Conservation (phyloP, 2,888 invertebrate genomes). For the Leptinotarsa juncta region DNA sequence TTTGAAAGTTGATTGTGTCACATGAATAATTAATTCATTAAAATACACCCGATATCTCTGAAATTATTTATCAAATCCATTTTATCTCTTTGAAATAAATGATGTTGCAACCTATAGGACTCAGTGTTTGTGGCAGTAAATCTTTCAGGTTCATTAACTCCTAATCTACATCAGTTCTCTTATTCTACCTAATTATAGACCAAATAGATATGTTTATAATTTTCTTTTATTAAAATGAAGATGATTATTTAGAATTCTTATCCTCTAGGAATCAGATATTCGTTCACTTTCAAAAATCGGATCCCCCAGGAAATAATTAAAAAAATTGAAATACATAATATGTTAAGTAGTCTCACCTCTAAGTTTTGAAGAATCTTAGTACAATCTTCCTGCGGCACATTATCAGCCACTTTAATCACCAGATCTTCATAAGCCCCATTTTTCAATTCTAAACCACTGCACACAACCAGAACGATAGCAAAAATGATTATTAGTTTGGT, state of each 20-base stretch:
- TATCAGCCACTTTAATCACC: constrained; percentile 64
- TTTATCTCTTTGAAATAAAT: neutral
- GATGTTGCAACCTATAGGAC: neutral
- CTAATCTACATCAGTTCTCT: constrained; percentile 22
- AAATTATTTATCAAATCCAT: neutral
- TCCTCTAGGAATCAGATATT: too few species aligned
- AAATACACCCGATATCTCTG: too few species aligned
- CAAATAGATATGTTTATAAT: neutral
- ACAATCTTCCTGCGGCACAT: constrained; percentile 66
- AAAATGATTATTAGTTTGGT: constrained; percentile 29
- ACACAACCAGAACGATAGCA: constrained; percentile 30
- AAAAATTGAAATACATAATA: too few species aligned
- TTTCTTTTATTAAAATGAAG: neutral
- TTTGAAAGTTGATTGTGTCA: neutral
- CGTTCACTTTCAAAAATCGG: too few species aligned
- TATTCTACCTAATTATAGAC: neutral
- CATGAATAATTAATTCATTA: neutral
- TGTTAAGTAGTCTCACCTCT: constrained; percentile 61
- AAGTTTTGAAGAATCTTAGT: constrained; percentile 65
- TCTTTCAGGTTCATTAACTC: constrained; percentile 29
- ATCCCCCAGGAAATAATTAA: too few species aligned
- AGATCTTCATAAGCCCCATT: constrained; percentile 67
- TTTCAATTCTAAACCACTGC: constrained; percentile 57
- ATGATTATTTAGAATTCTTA: too few species aligned
- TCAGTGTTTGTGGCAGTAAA: neutral